Evolutionary conservation across 2,888 invertebrate species (phyloP).

Genomic region (Chrysotoxum bicinctum): DNA sequence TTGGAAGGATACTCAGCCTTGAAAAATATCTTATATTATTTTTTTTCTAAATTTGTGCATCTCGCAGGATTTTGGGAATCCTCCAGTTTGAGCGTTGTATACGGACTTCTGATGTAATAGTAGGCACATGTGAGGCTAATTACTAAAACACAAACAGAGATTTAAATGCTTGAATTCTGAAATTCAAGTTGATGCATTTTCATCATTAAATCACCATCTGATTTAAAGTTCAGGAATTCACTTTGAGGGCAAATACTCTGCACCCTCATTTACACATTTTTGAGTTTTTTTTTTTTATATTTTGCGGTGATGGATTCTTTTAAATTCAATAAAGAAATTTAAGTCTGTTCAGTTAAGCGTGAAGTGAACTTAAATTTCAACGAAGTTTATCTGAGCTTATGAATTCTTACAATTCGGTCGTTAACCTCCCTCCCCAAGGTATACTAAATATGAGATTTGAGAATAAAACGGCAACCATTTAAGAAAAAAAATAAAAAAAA

Average conservation of each 20-base stretch:
- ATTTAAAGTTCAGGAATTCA: not conserved
- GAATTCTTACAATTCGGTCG: conserved; percentile 4
- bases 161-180: not conserved
- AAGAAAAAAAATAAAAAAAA: conserved; percentile 26
- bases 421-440: not conserved
- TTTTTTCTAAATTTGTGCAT: no score
- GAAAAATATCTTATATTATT: no score
- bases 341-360: conserved; percentile 1
- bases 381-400: conserved; percentile 4
- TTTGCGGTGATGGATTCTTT: not conserved
- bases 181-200: not conserved
- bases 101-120: no score
- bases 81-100: no score
- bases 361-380: conserved; percentile 7
- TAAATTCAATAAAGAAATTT: not conserved
- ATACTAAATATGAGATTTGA: not conserved
- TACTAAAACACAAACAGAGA: no score
- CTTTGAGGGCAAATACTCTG: not conserved
- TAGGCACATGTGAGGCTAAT: no score
- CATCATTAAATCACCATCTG: not conserved
- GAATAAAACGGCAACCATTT: conserved; percentile 17
- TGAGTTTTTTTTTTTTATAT: not conserved
- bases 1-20: no score
- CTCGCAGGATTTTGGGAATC: no score
- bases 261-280: no score